Conservation (phyloP, 2,888 invertebrate species). For the Alviniconcha strummeri region DNA sequence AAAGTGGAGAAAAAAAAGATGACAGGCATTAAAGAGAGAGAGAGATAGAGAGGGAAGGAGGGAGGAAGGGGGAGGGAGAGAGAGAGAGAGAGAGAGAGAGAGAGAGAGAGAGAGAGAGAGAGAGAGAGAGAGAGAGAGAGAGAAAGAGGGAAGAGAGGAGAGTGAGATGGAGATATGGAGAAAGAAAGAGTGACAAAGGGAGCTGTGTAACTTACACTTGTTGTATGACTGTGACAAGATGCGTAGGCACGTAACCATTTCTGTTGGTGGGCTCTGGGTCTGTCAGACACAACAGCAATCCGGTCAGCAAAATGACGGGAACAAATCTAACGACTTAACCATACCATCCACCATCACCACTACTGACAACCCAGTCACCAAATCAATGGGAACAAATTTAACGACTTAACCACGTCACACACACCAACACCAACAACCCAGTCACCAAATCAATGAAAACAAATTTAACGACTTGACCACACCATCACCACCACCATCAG, state of each 20-base stretch:
- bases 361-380: too few species aligned
- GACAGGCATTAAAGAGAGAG: not conserved
- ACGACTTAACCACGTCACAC: too few species aligned
- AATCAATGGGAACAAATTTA: not conserved
- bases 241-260: slow-evolving; percentile 46
- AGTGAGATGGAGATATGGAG: not conserved
- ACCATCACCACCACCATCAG: too few species aligned
- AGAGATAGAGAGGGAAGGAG: not conserved
- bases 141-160: not conserved
- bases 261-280: not conserved
- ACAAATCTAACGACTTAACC: not conserved
- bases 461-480: not conserved
- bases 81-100: not conserved
- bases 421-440: too few species aligned
- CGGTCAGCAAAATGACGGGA: not conserved
- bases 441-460: not conserved
- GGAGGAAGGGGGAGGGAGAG: not conserved
- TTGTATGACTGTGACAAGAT: slow-evolving; percentile 42
- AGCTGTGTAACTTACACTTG: not conserved
- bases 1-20: not conserved
- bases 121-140: not conserved
- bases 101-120: not conserved
- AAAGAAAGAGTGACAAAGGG: not conserved
- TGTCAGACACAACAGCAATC: not conserved
- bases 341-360: too few species aligned